These are phyloP conservation scores for Trachelus iudaicus DNA, from an alignment of 2,888 invertebrate genomes.

Conservation along the genomic window DNA sequence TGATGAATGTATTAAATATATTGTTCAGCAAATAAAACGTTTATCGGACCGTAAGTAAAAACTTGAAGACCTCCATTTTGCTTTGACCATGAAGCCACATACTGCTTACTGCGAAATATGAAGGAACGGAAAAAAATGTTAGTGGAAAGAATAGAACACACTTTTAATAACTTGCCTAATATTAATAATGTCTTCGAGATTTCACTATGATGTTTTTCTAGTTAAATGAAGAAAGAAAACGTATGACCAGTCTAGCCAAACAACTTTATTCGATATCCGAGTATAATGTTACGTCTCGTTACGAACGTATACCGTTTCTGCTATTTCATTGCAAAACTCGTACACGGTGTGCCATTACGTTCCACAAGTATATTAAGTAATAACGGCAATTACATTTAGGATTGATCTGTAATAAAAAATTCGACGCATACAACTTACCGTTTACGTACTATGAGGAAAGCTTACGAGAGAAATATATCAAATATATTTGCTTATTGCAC, in stretches of 20 bases:
- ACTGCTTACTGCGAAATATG: background rate
- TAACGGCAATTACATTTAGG: background rate
- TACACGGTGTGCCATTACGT: constrained; percentile 37
- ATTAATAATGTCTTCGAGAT: background rate
- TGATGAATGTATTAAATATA: background rate
- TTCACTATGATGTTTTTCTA: background rate
- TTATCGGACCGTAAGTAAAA: background rate
- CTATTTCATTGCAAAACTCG: constrained; percentile 44
- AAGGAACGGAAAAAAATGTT: background rate
- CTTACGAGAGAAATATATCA: background rate
- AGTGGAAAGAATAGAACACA: background rate
- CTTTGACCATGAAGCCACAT: background rate
- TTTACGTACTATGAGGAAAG: background rate
- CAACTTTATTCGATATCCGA: constrained; percentile 44
- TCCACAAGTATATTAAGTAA: constrained; percentile 15
- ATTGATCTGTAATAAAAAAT: background rate
- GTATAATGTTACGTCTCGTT: constrained; percentile 38
- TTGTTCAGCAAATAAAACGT: background rate
- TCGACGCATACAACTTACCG: background rate
- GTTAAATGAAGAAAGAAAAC: background rate
- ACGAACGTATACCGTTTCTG: constrained; percentile 45
- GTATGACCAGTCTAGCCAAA: constrained; percentile 3
- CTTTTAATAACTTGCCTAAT: background rate
- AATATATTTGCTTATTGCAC: background rate
- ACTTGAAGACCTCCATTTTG: background rate